Evolutionary conservation across 2,113 vertebrate species (phyloP), one percentile per base, ranked within the genome.

Genomic region (Oryzias curvinotus): DNA sequence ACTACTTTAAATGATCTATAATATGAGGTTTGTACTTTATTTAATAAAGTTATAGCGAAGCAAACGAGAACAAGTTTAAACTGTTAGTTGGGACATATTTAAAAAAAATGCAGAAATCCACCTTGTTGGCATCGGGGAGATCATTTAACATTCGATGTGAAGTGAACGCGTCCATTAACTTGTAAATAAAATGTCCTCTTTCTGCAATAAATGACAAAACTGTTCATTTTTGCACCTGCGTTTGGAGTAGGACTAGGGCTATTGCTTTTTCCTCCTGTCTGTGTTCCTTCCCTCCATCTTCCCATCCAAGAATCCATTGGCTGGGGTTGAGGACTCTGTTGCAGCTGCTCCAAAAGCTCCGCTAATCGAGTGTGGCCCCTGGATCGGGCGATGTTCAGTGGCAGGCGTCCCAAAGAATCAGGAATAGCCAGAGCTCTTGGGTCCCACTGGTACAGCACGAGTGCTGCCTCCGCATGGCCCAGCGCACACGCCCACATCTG

Each of bases 401-500:
- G 97, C 83, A 99, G 85, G 4, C 97, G 92, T 18, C 97, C 97
- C 1, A 99, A 90, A 5, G 97, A 99, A 90, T 99, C 97, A 0
- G 97, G 96, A 57, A 99, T 99, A 16, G 93, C 95, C 87, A 98
- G 91, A 70, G 97, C 97, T 75, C 97, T 90, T 1, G 93, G 93
- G 85, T 99, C 97, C 97, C 97, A 99, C 87, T 98, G 97, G 82
- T 98, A 98, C 42, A 99, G 91, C 62, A 98, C 95, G 13, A 98
- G 77, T 0, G 97, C 97, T 2, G 96, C 95, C 25, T 99, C 97
- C 45, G 93, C 87, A 74, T 99, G 97, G 48, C 97, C 97, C 17
- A 99, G 87, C 60, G 97, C 97, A 21, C 97, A 99, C 0, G 97
- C 96, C 97, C 97, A 99, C 97, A 99, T 99, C 97, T 99, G 4